A percentile compares a stretch with the other conserved stretches of the same genome.
Conservation (phyloP, 1,140 invertebrate genomes). For the Polyergus mexicanus region DNA sequence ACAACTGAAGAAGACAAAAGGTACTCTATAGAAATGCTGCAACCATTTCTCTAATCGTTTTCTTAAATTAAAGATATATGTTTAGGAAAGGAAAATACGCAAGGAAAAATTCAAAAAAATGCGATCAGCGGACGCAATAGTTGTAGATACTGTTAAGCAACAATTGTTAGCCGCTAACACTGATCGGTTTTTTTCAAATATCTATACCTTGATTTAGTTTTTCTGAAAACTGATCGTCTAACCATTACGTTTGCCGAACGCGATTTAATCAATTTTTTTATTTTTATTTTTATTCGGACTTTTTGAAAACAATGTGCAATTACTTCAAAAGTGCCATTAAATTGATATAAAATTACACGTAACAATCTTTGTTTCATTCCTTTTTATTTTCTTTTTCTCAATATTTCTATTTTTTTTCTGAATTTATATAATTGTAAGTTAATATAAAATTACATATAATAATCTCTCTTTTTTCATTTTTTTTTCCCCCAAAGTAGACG, state of each 20-base stretch:
- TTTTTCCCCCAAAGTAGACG: conserved; percentile 44
- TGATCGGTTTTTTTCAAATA: neutral
- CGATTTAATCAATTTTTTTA: too few species aligned
- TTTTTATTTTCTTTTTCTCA: too few species aligned
- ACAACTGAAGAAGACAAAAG: too few species aligned
- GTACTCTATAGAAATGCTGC: too few species aligned
- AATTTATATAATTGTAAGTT: too few species aligned
- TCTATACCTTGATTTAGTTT: neutral
- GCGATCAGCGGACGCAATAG: neutral
- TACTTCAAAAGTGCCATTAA: conserved; percentile 23
- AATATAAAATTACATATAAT: neutral
- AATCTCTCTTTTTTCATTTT: conserved; percentile 60
- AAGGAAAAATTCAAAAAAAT: neutral
- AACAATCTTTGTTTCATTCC: neutral
- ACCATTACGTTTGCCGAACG: neutral
- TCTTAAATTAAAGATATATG: neutral
- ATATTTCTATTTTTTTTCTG: too few species aligned
- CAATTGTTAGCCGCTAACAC: neutral
- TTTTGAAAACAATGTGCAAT: conserved; percentile 45
- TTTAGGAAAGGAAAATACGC: neutral
- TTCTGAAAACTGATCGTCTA: neutral
- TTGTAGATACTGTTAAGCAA: neutral
- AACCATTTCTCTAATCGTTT: too few species aligned
- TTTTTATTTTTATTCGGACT: conserved; percentile 38
- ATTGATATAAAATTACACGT: neutral